A percentile compares a stretch with the other conserved stretches of the same genome.
These are phyloP conservation scores for Myotis myotis DNA, from an alignment of 2,797 vertebrate species.

Conservation along the genomic window DNA sequence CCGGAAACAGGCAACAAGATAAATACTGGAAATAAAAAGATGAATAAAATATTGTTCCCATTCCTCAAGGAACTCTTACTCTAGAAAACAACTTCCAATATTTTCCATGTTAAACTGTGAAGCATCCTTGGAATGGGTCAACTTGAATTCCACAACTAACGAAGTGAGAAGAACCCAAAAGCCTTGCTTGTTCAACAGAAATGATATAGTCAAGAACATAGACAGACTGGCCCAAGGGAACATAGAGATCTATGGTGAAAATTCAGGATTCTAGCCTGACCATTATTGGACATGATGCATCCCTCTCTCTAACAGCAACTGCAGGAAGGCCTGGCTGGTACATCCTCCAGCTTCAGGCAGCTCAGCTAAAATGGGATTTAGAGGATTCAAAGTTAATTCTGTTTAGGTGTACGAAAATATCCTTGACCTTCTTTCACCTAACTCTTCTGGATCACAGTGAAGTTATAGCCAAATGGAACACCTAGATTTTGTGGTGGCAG, in stretches of 20 bases:
- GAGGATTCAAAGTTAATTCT: neutral
- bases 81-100: neutral
- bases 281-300: neutral
- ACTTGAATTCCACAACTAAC: neutral
- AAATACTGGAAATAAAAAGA: conserved; percentile 39
- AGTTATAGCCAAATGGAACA: neutral
- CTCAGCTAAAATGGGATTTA: neutral
- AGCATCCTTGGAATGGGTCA: neutral
- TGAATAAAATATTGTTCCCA: neutral
- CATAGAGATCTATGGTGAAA: neutral
- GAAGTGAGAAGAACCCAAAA: neutral
- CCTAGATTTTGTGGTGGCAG: neutral
- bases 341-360: neutral
- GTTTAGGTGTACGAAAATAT: neutral
- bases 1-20: neutral
- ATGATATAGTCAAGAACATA: neutral
- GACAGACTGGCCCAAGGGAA: neutral
- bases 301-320: neutral
- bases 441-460: neutral
- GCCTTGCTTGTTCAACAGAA: neutral
- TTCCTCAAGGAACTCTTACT: conserved; percentile 1
- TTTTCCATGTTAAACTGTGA: neutral
- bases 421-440: neutral
- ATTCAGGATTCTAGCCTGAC: neutral
- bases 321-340: neutral